Evolutionary conservation across 2,888 invertebrate genomes (phyloP), one percentile per base, ranked within the genome.

Genomic region (Platerodrilus igneus): DNA sequence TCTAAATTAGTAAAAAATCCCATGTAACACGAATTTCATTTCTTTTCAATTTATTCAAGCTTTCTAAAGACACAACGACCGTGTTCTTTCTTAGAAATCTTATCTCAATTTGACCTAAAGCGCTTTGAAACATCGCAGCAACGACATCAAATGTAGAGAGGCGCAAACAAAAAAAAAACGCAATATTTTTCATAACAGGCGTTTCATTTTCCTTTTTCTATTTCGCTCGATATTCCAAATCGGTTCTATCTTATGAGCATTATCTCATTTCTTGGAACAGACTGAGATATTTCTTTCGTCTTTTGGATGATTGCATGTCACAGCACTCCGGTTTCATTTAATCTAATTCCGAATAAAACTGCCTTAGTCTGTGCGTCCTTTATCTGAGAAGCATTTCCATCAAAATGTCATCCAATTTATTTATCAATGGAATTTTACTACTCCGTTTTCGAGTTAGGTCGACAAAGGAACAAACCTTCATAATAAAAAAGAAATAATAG

Each of bases 261-360:
- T 33, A 40, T 44, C 44, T 44, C 32, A 16, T 26, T n/a, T 44
- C 27, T 19, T 21, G 26, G 33, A 30, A 44, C 26, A 20, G 23
- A 10, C 18, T 37, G 17, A 25, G 19, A 17, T 33, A 34, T 36
- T 34, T 40, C n/a, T n/a, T 15, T 40, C 37, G 35, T 33, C 36
- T 29, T 40, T 30, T 33, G 28, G 37, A 37, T 39, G 44, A 44
- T 44, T 44, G 41, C 37, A 45, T 45, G 45, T 45, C 41, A 41
- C 45, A 33, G 37, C 37, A 37, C 40, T 41, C 40, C 37, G 37
- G 37, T 41, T 45, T 34, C 41, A 37, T 45, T 45, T 41, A 45
- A 45, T 45, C 41, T 45, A 45, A 45, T 45, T 41, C 41, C 30
- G 37, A 45, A 40, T 45, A 45, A 45, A 45, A 41, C 45, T 41